These are phyloP conservation scores for Gallinago undulata DNA, from an alignment of 2,113 vertebrate genomes.

Conservation along the genomic window DNA sequence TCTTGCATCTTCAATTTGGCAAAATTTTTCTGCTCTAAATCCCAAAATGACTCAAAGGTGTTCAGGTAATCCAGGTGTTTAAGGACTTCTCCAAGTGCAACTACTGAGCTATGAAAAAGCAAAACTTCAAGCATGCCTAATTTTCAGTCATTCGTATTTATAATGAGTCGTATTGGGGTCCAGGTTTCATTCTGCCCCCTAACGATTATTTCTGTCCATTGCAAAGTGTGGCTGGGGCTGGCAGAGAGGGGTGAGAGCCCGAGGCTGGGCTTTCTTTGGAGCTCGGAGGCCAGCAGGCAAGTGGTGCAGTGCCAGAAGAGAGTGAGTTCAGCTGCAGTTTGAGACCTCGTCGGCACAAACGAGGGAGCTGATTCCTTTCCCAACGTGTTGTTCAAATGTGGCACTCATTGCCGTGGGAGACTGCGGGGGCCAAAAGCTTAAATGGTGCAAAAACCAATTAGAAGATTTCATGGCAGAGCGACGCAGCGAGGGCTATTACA, in stretches of 20 bases:
- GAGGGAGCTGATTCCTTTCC: background rate
- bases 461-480: background rate
- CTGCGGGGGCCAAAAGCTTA: background rate
- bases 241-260: accelerated
- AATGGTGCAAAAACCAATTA: background rate
- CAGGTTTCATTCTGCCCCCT: background rate
- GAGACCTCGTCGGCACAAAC: background rate
- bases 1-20: background rate
- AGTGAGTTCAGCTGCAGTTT: background rate
- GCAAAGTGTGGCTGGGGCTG: background rate
- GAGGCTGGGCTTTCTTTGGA: background rate
- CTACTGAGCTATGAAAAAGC: background rate
- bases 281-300: background rate
- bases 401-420: background rate
- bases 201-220: background rate
- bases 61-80: background rate
- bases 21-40: background rate
- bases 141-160: background rate
- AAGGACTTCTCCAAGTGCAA: background rate
- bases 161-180: background rate
- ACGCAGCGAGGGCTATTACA: background rate
- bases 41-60: background rate
- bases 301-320: background rate
- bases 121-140: background rate
- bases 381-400: background rate